Evolutionary conservation across 2,113 vertebrate species (phyloP), one percentile per base, ranked within the genome.

Genomic region (Leiothrix lutea): DNA sequence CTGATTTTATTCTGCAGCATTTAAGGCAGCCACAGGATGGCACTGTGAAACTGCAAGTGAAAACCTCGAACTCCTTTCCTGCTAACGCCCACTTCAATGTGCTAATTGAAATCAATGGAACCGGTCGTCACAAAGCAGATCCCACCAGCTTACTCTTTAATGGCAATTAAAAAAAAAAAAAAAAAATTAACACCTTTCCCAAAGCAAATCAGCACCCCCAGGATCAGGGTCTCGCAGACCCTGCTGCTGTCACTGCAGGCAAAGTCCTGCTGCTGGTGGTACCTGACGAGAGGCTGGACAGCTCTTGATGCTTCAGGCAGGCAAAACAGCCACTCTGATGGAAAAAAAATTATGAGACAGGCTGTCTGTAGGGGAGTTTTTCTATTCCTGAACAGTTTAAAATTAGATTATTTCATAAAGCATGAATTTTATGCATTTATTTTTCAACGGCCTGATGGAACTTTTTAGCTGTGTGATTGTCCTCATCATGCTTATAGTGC

Each of bases 21-120:
- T 50, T 4, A 10, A 6, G 20, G 7, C 0, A 5, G 13, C 94
- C 98, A 95, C 96, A 79, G 93, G 98, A 90, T 97, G 98, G 97
- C 94, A 90, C 56, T 89, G 74, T 29, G 40, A 28, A 94, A 58
- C 96, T 53, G 73, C 40, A 42, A 69, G 47, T 72, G 5, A 14
- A 57, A 80, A 11, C 6, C 1, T 47, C 33, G 5, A 15, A 23
- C 29, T 18, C 23, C 22, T 61, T 33, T 48, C 28, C 40, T 25
- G 6, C 40, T 17, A 8, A 8, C 26, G 13, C 5, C 13, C 28
- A 0, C 24, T 47, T 35, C 5, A 28, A 1, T 18, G 8, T 14
- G n/a, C 13, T 45, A 1, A 17, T 11, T 62, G 42, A 73, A 66
- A 69, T 29, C 84, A 11, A 5, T 7, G 26, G 40, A 35, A 11